Evolutionary conservation across 2,113 vertebrate genomes (phyloP).

Genomic region (Clarias macrocephalus): DNA sequence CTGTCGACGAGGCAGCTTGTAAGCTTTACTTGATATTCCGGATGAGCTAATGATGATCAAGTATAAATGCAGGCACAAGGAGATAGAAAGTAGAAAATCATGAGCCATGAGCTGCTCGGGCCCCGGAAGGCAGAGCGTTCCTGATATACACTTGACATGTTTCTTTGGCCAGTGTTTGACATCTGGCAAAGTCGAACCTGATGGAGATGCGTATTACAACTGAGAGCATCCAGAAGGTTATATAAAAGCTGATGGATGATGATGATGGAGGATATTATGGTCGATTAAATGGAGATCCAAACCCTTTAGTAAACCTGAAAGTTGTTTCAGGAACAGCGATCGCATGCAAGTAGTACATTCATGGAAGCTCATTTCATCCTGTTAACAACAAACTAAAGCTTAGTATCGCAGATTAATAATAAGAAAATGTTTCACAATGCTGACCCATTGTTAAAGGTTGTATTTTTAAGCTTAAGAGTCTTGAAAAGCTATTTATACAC

Average conservation of each 20-base stretch:
- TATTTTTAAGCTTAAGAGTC: background rate
- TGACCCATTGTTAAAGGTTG: background rate
- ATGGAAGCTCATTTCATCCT: background rate
- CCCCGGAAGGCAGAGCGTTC: background rate
- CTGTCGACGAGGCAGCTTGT: conserved; percentile 96
- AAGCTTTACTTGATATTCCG: conserved; percentile 60
- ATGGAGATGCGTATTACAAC: background rate
- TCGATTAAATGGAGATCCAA: background rate
- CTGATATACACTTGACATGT: background rate
- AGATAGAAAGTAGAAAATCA: too few relatives aligned
- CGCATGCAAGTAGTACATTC: background rate
- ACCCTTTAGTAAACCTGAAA: background rate
- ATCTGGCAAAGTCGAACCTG: background rate
- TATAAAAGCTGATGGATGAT: background rate
- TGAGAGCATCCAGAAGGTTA: background rate
- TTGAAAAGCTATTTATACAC: background rate
- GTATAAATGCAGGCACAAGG: background rate
- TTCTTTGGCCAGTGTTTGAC: background rate
- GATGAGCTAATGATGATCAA: background rate
- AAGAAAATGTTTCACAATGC: background rate
- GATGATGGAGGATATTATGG: background rate
- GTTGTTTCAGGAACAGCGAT: background rate
- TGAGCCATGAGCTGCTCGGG: background rate
- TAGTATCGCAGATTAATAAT: background rate
- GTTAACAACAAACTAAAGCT: background rate